Percentiles rank a stretch among this genome's conserved stretches.
These are phyloP conservation scores for Neotoxoptera formosana DNA, from an alignment of 1,140 invertebrate species.

Conservation along the genomic window DNA sequence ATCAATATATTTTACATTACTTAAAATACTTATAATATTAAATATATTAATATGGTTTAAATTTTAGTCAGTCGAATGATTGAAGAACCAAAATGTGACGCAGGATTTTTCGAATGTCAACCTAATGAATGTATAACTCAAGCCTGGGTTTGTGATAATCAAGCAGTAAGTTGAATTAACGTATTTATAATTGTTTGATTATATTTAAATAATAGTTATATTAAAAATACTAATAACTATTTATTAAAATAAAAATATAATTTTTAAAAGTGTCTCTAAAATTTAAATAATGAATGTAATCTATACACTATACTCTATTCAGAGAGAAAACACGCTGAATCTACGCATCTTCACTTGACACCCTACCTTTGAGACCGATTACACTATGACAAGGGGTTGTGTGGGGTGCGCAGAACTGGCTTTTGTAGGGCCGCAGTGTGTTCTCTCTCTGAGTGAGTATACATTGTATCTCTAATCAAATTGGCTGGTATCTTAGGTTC, in stretches of 20 bases:
- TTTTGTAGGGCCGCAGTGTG: no score
- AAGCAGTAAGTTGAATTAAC: conserved; percentile 63
- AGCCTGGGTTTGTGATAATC: conserved; percentile 68
- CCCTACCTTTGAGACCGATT: no score
- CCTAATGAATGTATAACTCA: conserved; percentile 67
- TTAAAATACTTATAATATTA: not conserved
- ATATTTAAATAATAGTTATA: not conserved
- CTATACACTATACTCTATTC: no score
- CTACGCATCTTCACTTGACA: no score
- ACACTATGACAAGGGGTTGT: no score
- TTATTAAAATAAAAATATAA: not conserved
- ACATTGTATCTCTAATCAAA: not conserved
- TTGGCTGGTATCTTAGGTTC: not conserved
- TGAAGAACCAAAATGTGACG: conserved; percentile 62
- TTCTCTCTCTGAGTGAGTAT: no score
- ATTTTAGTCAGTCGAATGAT: conserved; percentile 28
- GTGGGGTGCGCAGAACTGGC: no score
- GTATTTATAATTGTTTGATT: no score
- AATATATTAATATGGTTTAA: not conserved
- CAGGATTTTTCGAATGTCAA: conserved; percentile 66
- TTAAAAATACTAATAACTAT: not conserved
- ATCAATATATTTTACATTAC: conserved; percentile 12
- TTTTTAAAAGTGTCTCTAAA: not conserved
- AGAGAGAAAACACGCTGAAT: no score
- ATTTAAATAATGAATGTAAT: not conserved